Conservation (phyloP, 2,113 vertebrate species). For the Rhynchomys soricoides region DNA sequence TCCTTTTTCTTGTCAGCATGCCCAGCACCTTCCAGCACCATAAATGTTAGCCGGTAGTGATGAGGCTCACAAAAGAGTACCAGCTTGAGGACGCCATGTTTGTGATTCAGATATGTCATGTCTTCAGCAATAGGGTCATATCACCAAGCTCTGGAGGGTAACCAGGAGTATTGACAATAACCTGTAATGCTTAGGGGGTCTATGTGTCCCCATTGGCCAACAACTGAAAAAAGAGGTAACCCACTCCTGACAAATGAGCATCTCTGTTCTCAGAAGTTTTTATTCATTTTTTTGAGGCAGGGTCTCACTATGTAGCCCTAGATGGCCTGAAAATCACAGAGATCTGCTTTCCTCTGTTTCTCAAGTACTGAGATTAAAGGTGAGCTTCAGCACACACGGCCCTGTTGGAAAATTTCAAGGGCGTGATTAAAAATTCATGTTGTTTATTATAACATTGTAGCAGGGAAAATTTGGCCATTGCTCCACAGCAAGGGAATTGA, state of each 20-base stretch:
- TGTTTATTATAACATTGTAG: not conserved
- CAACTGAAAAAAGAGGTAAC: not conserved
- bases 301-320: not conserved
- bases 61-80: not conserved
- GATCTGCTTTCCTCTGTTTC: not conserved
- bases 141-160: not conserved
- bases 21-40: not conserved
- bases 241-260: not conserved
- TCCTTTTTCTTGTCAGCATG: not conserved
- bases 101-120: not conserved
- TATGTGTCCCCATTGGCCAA: not conserved
- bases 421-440: not conserved
- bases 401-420: not conserved
- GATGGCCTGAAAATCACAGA: not conserved
- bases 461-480: not conserved
- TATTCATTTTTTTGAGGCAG: not conserved
- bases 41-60: not conserved
- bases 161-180: not conserved
- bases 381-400: not conserved
- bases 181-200: not conserved
- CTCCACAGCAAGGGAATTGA: conserved; percentile 16
- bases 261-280: not conserved
- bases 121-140: not conserved
- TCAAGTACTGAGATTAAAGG: not conserved
- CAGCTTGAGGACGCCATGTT: not conserved